Base-by-base conservation (phyloP, 92 coral and sea anemone genomes). In the Porites rus region DNA sequence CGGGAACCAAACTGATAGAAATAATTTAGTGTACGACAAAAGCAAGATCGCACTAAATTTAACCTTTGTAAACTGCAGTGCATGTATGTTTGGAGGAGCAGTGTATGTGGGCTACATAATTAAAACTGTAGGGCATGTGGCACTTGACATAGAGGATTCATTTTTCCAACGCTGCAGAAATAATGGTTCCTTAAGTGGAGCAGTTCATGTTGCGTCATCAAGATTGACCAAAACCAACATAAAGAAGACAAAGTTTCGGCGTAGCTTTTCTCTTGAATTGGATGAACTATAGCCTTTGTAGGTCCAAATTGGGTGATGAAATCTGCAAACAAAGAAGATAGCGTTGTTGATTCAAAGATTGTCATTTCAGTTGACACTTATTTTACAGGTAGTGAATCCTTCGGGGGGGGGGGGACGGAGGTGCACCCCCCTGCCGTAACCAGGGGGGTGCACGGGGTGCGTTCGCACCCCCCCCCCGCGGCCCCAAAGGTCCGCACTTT, bases 351-450 rank as follows among this genome's bases (percentile, higher is more conserved):
- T 53, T 2, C 10, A 0, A 18, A 19, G 11, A 74, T n/a, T 75
- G 25, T 2, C 50, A 53, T 75, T 54, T 51, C 79, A 56, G 56
- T 54, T 11, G 62, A 28, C 65, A 53, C 64, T 5, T 10, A 64
- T 74, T 74, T 74, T 50, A 31, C 54, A 1, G 13, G 8, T 17
- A 21, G 78, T 52, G 18, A 18, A 1, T 25, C 78, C 31, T 28
- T 2, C 31, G 3, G 4, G 31, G 2, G 51, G 3, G 3, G 0
- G 63, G 8, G 20, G 17, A 22, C 28, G 78, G 78, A 17, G 78
- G 78, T n/a, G 63, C 78, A 53, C n/a, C n/a, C n/a, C n/a, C n/a
- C n/a, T n/a, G n/a, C n/a, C 17, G 22, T 74, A 52, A 52, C 60
- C 25, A 24, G 25, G 25, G 25, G 25, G 25, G 25, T 24, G 25